Conservation (phyloP, 2,113 vertebrate species). For the Turnix velox region DNA sequence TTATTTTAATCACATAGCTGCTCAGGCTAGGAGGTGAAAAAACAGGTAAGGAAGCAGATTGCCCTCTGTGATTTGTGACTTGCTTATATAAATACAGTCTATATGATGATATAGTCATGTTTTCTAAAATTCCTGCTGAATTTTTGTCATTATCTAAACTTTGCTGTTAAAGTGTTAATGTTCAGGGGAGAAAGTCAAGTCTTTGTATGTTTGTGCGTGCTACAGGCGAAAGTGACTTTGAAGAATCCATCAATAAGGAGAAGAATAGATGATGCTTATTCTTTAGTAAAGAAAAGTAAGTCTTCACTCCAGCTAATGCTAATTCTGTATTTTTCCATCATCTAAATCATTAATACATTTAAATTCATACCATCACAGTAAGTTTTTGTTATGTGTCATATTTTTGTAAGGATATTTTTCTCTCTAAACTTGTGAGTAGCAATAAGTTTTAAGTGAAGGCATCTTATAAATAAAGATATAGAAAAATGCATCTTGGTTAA, state of each 20-base stretch:
- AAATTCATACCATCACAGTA: not conserved
- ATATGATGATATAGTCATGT: not conserved
- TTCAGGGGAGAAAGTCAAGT: not conserved
- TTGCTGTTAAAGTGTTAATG: not conserved
- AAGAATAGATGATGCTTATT: slow-evolving; percentile 84
- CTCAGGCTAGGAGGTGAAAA: not conserved
- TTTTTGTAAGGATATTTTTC: not conserved
- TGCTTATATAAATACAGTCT: not conserved
- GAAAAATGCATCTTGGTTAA: not conserved
- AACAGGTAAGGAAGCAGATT: not conserved
- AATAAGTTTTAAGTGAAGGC: not conserved
- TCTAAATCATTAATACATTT: not conserved
- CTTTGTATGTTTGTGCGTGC: slow-evolving; percentile 1
- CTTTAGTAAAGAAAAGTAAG: slow-evolving; percentile 81
- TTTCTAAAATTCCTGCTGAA: not conserved
- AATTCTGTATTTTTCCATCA: not conserved
- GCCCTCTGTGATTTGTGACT: not conserved
- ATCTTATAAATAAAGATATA: not conserved
- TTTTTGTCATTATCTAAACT: not conserved
- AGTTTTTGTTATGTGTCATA: not conserved
- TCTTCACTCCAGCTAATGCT: not conserved
- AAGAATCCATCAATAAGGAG: slow-evolving; percentile 88
- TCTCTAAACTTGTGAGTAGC: not conserved
- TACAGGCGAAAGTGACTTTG: slow-evolving; percentile 89
- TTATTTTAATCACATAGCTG: not conserved